phyloP scores from a whole-genome alignment of 2,797 vertebrate genomes.

The Sebastes cheni region DNA sequence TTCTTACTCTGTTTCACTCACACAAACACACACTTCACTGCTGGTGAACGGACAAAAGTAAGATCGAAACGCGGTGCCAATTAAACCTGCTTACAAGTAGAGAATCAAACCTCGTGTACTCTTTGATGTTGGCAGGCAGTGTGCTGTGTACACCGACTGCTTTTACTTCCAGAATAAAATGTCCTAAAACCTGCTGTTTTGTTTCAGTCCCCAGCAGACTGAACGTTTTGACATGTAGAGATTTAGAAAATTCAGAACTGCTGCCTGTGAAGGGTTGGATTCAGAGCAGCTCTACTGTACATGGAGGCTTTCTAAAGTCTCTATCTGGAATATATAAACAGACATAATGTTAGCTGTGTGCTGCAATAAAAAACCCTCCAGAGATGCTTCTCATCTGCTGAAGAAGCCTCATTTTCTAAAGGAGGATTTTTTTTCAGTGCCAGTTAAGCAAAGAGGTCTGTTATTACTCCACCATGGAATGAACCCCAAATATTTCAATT shows the following conservation, averaged over 20 bases:
- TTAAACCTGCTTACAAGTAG: slow-evolving; percentile 21
- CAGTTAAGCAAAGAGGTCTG: background rate
- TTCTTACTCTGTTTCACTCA: background rate
- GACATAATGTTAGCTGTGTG: background rate
- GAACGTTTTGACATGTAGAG: slow-evolving; percentile 19
- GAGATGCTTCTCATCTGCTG: background rate
- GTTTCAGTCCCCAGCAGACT: background rate
- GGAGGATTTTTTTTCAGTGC: background rate
- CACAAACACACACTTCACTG: background rate
- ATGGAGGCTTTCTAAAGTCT: background rate
- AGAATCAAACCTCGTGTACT: slow-evolving; percentile 5
- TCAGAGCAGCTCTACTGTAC: slow-evolving; percentile 1
- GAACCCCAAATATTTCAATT: slow-evolving; percentile 20
- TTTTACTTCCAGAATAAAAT: slow-evolving; percentile 24
- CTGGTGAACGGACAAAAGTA: slow-evolving; percentile 4
- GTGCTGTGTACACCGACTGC: background rate
- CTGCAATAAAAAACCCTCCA: background rate
- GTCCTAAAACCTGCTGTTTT: slow-evolving; percentile 24
- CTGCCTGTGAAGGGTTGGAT: slow-evolving; percentile 5
- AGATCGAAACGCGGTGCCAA: slow-evolving; percentile 18
- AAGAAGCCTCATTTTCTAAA: background rate
- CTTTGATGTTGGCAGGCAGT: slow-evolving; percentile 20
- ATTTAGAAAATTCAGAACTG: slow-evolving; percentile 16
- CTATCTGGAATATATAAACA: slow-evolving; percentile 29
- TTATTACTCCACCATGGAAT: slow-evolving; percentile 11